A percentile compares a stretch with the other conserved stretches of the same genome.
Evolutionary conservation across 1,140 invertebrate species (phyloP).

Genomic region (Diprion similis): DNA sequence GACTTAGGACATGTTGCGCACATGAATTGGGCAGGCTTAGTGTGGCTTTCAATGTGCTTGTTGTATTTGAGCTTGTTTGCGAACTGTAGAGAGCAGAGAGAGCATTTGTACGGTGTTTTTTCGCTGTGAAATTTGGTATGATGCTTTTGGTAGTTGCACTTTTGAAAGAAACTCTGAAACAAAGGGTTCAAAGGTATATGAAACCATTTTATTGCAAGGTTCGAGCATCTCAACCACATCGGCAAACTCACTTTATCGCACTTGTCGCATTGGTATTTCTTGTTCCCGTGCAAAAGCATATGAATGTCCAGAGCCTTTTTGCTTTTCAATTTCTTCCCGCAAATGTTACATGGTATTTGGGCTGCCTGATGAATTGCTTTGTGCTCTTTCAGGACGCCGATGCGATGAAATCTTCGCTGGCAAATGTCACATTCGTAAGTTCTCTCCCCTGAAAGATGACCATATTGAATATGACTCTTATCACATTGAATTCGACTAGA

Average conservation of each 20-base stretch:
- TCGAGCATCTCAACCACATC: neutral
- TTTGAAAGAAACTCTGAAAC: slow-evolving; percentile 53
- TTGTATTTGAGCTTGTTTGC: slow-evolving; percentile 26
- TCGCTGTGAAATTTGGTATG: slow-evolving; percentile 54
- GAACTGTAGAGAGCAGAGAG: slow-evolving; percentile 33
- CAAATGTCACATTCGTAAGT: slow-evolving; percentile 58
- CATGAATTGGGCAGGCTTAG: slow-evolving; percentile 22
- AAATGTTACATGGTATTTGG: slow-evolving; percentile 55
- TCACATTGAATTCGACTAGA: neutral
- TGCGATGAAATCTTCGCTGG: slow-evolving; percentile 59
- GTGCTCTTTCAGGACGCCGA: slow-evolving; percentile 58
- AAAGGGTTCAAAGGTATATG: slow-evolving; percentile 1
- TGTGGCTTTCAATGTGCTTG: slow-evolving; percentile 31
- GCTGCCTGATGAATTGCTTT: slow-evolving; percentile 53
- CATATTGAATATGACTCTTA: slow-evolving; percentile 9
- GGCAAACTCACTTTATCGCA: slow-evolving; percentile 53
- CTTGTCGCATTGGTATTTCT: slow-evolving; percentile 55
- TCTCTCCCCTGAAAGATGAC: slow-evolving; percentile 53
- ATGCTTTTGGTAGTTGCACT: slow-evolving; percentile 51
- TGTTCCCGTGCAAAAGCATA: slow-evolving; percentile 43
- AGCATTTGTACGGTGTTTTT: slow-evolving; percentile 44
- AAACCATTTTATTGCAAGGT: neutral
- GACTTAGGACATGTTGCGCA: slow-evolving; percentile 53
- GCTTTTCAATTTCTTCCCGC: slow-evolving; percentile 59
- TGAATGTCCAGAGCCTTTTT: slow-evolving; percentile 61